Percentiles rank a stretch among this genome's conserved stretches.
These are phyloP conservation scores for Actinemys pallida DNA, from an alignment of 2,113 vertebrate genomes.

Conservation along the genomic window DNA sequence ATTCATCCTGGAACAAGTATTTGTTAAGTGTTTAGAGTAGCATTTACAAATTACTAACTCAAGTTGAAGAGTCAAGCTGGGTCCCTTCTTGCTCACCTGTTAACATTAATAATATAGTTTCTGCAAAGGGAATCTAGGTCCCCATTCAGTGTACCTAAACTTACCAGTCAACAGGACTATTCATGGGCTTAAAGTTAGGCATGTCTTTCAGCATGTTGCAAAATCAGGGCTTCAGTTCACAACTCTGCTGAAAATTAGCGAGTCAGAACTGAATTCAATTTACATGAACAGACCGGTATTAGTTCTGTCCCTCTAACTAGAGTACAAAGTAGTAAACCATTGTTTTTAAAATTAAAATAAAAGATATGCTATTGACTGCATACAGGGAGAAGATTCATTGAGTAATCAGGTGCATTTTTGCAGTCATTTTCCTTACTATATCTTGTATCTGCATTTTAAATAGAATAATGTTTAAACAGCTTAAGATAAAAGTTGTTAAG, in stretches of 20 bases:
- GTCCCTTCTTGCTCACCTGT: neutral
- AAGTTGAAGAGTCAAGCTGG: neutral
- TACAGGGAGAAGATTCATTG: neutral
- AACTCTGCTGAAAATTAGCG: neutral
- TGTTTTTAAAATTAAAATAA: neutral
- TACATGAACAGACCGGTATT: neutral
- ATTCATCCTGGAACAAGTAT: neutral
- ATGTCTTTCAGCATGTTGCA: too few relatives aligned
- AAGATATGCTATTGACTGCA: neutral
- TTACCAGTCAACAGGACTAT: neutral
- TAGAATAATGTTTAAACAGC: neutral
- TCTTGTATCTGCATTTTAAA: neutral
- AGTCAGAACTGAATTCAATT: too few relatives aligned
- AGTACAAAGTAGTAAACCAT: neutral
- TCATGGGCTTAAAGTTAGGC: neutral
- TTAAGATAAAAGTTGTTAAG: neutral
- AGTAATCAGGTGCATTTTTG: neutral
- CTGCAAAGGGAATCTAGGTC: neutral
- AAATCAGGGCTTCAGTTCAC: neutral
- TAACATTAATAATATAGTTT: neutral
- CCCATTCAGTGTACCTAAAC: neutral
- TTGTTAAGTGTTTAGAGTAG: neutral
- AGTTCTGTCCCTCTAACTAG: neutral
- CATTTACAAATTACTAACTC: neutral
- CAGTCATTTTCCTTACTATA: neutral